Conservation (phyloP, 2,888 invertebrate genomes). For the Metacarcinus magister region DNA sequence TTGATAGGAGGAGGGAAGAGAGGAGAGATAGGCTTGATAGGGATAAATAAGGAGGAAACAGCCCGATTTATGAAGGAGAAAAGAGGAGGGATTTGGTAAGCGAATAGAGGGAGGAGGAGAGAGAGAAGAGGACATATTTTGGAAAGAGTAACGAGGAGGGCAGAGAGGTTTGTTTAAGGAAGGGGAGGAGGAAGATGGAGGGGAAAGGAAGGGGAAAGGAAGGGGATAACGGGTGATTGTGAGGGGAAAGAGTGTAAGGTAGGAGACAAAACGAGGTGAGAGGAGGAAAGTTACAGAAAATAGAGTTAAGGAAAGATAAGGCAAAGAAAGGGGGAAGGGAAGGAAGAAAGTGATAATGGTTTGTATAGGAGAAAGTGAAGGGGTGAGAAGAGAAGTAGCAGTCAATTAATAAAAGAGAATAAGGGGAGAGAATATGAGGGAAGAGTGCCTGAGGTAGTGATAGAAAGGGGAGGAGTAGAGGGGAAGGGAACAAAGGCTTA, state of each 20-base stretch:
- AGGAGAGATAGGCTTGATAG: too few relatives aligned
- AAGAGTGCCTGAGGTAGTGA: background rate
- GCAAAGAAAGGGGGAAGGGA: background rate
- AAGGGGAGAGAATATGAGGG: background rate
- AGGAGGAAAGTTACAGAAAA: too few relatives aligned
- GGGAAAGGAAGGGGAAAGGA: background rate
- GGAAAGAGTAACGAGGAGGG: background rate
- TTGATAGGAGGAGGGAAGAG: background rate
- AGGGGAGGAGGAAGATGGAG: background rate
- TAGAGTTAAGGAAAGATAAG: too few relatives aligned
- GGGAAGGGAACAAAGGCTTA: background rate
- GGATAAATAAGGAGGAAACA: too few relatives aligned
- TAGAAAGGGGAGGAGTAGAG: background rate
- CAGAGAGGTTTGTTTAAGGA: background rate
- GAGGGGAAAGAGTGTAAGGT: background rate
- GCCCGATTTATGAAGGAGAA: too few relatives aligned
- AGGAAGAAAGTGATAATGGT: too few relatives aligned
- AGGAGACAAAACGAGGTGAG: background rate
- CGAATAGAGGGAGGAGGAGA: too few relatives aligned
- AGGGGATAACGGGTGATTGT: background rate
- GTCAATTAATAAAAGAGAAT: too few relatives aligned
- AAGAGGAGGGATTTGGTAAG: too few relatives aligned
- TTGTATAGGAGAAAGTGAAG: too few relatives aligned
- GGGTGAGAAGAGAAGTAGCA: too few relatives aligned
- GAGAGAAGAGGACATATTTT: background rate